Evolutionary conservation across 2,797 vertebrate genomes (phyloP).

Genomic region (Sebastes cheni): DNA sequence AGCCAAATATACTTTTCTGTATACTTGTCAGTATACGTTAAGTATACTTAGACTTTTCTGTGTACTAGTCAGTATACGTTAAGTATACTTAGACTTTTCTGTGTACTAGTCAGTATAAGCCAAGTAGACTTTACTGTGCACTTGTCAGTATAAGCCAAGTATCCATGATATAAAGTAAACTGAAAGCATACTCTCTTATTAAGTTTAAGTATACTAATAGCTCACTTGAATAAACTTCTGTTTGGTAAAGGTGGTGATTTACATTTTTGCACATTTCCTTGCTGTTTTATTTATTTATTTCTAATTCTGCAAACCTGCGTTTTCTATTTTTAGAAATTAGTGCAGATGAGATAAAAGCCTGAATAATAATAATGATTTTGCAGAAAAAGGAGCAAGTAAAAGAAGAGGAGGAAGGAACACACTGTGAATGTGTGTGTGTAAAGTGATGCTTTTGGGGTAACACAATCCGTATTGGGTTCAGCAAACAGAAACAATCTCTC

Average conservation of each 20-base stretch:
- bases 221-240: too few species aligned
- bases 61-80: accelerated
- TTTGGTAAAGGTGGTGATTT: neutral
- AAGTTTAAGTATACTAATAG: too few species aligned
- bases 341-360: conserved; percentile 47
- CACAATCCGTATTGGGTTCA: conserved; percentile 52
- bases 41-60: too few species aligned
- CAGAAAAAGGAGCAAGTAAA: neutral
- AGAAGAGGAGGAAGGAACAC: neutral
- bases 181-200: too few species aligned
- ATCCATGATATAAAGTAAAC: too few species aligned
- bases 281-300: conserved; percentile 1
- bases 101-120: too few species aligned
- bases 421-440: conserved; percentile 28
- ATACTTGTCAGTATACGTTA: accelerated
- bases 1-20: too few species aligned
- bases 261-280: neutral
- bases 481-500: conserved; percentile 67
- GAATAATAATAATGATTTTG: conserved; percentile 35
- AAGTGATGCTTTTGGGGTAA: conserved; percentile 52
- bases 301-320: conserved; percentile 37
- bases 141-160: too few species aligned
- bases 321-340: conserved; percentile 60
- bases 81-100: too few species aligned
- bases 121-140: too few species aligned